phyloP scores from a whole-genome alignment of 2,888 invertebrate species.

The Brachycybe producta region DNA sequence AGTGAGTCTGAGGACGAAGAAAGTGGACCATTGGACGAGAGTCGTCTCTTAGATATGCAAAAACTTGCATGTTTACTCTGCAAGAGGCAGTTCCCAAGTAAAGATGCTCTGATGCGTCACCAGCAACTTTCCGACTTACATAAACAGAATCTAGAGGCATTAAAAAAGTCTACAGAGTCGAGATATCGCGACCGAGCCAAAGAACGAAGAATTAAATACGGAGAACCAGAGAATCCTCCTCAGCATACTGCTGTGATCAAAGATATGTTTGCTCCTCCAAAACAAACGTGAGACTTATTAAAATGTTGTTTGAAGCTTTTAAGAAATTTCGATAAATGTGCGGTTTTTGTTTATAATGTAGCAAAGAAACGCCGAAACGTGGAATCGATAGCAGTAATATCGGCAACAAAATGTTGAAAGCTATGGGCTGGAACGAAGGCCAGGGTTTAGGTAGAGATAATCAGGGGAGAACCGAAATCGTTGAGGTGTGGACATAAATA shows the following conservation, averaged over 20 bases:
- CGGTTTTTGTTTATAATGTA: slow-evolving; percentile 4
- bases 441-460: slow-evolving; percentile 85
- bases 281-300: slow-evolving; percentile 18
- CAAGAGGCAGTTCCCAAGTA: slow-evolving; percentile 82
- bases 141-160: slow-evolving; percentile 62
- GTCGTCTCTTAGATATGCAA: slow-evolving; percentile 53
- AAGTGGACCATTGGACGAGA: slow-evolving; percentile 33
- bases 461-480: slow-evolving; percentile 84
- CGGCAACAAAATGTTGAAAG: slow-evolving; percentile 86
- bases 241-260: slow-evolving; percentile 57
- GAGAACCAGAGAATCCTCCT: slow-evolving; percentile 67
- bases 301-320: not conserved
- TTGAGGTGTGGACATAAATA: slow-evolving; percentile 48
- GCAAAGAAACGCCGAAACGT: slow-evolving; percentile 46
- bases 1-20: slow-evolving; percentile 50
- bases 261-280: slow-evolving; percentile 21
- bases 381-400: slow-evolving; percentile 77
- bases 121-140: slow-evolving; percentile 87
- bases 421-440: slow-evolving; percentile 99
- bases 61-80: slow-evolving; percentile 89
- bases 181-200: slow-evolving; percentile 89
- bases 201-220: slow-evolving; percentile 84
- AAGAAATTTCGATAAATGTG: not conserved
- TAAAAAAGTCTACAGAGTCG: slow-evolving; percentile 20
- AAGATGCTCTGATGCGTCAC: slow-evolving; percentile 75